Conservation (phyloP, 2,797 vertebrate genomes). For the Mastacembelus armatus region DNA sequence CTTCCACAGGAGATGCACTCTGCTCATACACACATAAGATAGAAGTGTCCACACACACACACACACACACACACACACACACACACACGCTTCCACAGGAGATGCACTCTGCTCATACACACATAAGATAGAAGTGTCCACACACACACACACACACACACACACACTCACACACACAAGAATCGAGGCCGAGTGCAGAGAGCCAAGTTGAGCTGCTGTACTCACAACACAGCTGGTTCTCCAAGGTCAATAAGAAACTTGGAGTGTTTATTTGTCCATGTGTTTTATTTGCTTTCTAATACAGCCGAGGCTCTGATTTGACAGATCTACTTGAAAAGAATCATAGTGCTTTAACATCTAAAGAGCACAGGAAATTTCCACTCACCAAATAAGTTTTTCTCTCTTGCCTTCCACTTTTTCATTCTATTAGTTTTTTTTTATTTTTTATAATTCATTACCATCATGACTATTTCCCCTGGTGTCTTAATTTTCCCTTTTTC, state of each 20-base stretch:
- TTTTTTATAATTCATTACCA: constrained; percentile 68
- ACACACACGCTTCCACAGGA: constrained; percentile 40
- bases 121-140: constrained; percentile 25
- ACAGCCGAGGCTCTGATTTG: constrained; percentile 60
- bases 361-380: constrained; percentile 75
- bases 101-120: constrained; percentile 27
- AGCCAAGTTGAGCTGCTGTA: constrained; percentile 63
- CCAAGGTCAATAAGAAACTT: constrained; percentile 73
- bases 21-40: constrained; percentile 20
- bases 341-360: constrained; percentile 47
- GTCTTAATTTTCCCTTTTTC: constrained; percentile 47
- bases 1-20: constrained; percentile 35
- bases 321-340: constrained; percentile 73
- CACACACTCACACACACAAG: constrained; percentile 31
- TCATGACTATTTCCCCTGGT: constrained; percentile 42
- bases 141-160: constrained; percentile 32
- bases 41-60: constrained; percentile 13
- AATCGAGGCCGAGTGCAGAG: constrained; percentile 21
- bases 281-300: constrained; percentile 77
- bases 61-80: constrained; percentile 30
- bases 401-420: constrained; percentile 32
- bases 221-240: constrained; percentile 77
- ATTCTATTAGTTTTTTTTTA: constrained; percentile 65
- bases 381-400: constrained; percentile 44
- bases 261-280: constrained; percentile 76